A percentile compares a stretch with the other conserved stretches of the same genome.
Conservation (phyloP, 1,140 invertebrate genomes). For the Hydropsyche tenuis region DNA sequence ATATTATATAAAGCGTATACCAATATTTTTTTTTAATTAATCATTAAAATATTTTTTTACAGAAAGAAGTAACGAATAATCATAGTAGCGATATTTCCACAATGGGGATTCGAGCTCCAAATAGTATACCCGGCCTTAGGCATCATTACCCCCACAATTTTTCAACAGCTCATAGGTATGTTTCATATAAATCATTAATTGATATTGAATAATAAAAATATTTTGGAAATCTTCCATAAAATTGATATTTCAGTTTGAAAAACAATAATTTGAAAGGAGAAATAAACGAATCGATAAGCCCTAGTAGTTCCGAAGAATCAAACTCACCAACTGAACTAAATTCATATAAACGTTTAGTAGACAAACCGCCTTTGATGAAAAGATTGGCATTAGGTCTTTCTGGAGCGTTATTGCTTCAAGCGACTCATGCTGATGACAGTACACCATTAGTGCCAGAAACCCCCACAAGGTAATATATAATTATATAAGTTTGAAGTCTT, state of each 20-base stretch:
- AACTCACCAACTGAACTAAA: constrained; percentile 89
- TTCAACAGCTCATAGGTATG: constrained; percentile 44
- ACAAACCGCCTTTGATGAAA: constrained; percentile 85
- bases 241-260: constrained; percentile 52
- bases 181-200: not conserved
- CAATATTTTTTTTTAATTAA: constrained; percentile 4
- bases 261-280: constrained; percentile 59
- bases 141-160: constrained; percentile 51
- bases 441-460: constrained; percentile 61
- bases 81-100: constrained; percentile 49
- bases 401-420: constrained; percentile 59
- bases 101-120: constrained; percentile 58
- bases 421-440: constrained; percentile 59
- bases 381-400: constrained; percentile 74
- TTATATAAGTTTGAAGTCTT: not conserved
- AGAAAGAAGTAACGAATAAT: constrained; percentile 60
- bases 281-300: constrained; percentile 64
- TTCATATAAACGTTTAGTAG: constrained; percentile 79
- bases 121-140: constrained; percentile 58
- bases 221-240: not conserved
- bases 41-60: constrained; percentile 47
- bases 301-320: constrained; percentile 83
- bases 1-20: no score
- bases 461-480: constrained; percentile 57
- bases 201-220: constrained; percentile 1